Conservation (phyloP, 2,113 vertebrate species). For the Spermophilus dauricus region DNA sequence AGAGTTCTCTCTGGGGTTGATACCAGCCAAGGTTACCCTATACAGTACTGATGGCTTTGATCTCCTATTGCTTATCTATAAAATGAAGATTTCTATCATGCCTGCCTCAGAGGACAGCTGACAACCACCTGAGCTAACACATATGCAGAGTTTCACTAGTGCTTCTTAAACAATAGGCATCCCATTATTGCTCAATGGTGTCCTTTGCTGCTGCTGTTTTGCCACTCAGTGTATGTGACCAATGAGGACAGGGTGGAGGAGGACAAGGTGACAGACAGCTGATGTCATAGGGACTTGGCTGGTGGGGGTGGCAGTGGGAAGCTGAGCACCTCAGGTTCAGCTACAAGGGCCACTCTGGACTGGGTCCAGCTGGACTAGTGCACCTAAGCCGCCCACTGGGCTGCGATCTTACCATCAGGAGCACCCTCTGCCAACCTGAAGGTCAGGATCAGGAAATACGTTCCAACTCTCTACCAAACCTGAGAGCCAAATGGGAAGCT, state of each 20-base stretch:
- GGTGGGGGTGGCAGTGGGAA: no score
- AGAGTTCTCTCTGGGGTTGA: background rate
- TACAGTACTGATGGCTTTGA: background rate
- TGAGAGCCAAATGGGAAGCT: background rate
- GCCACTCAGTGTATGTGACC: background rate
- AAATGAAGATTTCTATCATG: background rate
- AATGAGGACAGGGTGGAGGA: background rate
- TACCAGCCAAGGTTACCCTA: background rate
- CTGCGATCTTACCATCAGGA: background rate
- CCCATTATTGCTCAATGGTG: background rate
- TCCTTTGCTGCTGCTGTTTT: background rate
- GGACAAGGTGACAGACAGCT: rapidly evolving
- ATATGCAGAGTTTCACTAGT: background rate
- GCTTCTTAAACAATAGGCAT: background rate
- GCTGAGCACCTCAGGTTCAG: no score
- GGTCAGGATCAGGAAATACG: background rate
- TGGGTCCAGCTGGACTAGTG: background rate
- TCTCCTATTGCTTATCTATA: background rate
- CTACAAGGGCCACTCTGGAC: background rate
- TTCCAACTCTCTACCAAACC: background rate
- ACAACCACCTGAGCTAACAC: background rate
- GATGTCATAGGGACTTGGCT: no score
- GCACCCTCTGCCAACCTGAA: background rate
- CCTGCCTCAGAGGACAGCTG: background rate
- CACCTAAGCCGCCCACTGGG: background rate